Evolutionary conservation across 2,113 vertebrate genomes (phyloP).

Genomic region (Gadus chalcogrammus): DNA sequence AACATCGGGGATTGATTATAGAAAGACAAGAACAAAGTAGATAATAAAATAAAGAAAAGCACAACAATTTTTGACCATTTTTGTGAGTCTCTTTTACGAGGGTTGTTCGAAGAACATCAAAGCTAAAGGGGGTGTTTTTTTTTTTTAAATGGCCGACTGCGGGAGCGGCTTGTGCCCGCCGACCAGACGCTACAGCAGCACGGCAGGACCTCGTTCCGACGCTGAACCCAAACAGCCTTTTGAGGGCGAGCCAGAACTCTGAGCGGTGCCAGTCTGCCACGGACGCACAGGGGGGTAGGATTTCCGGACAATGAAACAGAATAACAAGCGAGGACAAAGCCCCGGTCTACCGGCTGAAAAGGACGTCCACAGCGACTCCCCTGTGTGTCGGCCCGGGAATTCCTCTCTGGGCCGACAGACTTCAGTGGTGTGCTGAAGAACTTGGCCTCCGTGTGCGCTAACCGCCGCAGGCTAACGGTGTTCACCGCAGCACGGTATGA

Average conservation of each 20-base stretch:
- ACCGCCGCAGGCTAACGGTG: neutral
- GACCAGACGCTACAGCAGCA: too few species aligned
- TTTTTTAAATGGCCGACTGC: too few species aligned
- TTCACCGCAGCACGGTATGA: neutral
- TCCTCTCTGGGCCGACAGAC: conserved; percentile 16
- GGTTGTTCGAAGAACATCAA: too few species aligned
- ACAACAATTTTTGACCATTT: too few species aligned
- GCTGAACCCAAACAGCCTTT: conserved; percentile 1
- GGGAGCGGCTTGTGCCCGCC: too few species aligned
- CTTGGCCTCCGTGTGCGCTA: neutral
- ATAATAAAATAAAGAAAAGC: too few species aligned
- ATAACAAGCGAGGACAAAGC: conserved; percentile 20
- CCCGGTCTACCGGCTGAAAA: conserved; percentile 5
- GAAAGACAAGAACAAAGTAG: too few species aligned
- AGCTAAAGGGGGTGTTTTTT: too few species aligned
- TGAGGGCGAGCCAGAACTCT: neutral
- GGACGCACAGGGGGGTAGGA: conserved; percentile 12
- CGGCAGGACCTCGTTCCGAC: conserved; percentile 16
- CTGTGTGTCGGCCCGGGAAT: conserved; percentile 11
- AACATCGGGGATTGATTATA: too few species aligned
- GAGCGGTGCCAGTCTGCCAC: conserved; percentile 5
- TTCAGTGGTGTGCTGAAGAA: conserved; percentile 17
- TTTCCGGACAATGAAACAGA: conserved; percentile 28
- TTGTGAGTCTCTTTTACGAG: too few species aligned
- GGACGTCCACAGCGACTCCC: conserved; percentile 4